Evolutionary conservation across 2,888 invertebrate species (phyloP), one percentile per base, ranked within the genome.

Genomic region (Epinotia ramella): DNA sequence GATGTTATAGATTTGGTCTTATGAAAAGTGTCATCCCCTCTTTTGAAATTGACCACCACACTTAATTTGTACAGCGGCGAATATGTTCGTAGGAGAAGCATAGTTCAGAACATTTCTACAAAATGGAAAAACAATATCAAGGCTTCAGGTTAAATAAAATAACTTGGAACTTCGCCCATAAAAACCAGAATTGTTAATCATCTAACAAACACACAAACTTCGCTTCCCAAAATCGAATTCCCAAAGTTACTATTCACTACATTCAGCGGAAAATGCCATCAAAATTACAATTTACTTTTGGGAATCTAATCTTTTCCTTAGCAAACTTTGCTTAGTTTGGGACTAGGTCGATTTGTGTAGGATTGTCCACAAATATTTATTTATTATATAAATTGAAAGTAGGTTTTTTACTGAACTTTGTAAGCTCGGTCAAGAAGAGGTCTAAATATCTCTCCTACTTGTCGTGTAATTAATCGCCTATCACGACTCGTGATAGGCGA

Each of bases 181-280:
- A 69, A 69, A 28, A 69, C 59, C 69, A 69, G 59, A 69, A 69
- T 78, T 78, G 76, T 73, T 72, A 56, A 20, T 57, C 57, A 3
- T 4, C 20, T 24, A 16, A 18, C n/a, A n/a, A n/a, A n/a, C n/a
- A 56, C 56, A 56, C 56, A 18, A 57, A 57, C 9, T 20, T 40
- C 1, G 9, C 40, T 12, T 40, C 40, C 44, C 63, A 33, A 24
- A 28, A 16, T 7, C 16, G 12, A 5, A 18, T 6, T 20, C 44
- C 12, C 18, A 18, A 20, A 33, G 18, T 24, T 33, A 33, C 53
- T n/a, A 53, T 53, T 53, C 0, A 0, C n/a, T 49, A 49, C 16
- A 49, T 16, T 49, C 49, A 49, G 13, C 13, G 13, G 13, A 49
- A 49, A 49, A 3, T 49, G 3, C 3, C 16, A 49, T 16, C 49